Percentiles rank a stretch among this genome's conserved stretches.
Conservation (phyloP, 1,140 invertebrate species). For the Drosophila nannoptera region DNA sequence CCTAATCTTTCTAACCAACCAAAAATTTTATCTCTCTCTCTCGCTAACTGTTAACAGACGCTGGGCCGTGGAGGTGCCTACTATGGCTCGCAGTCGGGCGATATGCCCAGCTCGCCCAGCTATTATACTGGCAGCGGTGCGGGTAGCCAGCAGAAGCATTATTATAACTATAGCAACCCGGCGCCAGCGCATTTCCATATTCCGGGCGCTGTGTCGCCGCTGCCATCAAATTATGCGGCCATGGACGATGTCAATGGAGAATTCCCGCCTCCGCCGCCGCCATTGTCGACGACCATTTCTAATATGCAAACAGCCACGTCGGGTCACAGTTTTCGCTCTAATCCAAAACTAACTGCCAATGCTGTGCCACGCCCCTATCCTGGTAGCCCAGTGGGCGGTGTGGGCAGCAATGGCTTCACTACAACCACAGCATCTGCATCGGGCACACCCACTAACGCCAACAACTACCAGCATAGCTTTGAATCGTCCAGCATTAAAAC, state of each 20-base stretch:
- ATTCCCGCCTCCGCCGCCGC: slow-evolving; percentile 76
- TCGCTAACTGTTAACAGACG: slow-evolving; percentile 67
- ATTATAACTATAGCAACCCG: slow-evolving; percentile 69
- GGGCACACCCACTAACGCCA: slow-evolving; percentile 68
- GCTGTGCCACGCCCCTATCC: slow-evolving; percentile 78
- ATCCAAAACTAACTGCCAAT: slow-evolving; percentile 79
- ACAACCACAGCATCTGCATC: slow-evolving; percentile 28
- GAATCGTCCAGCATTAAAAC: slow-evolving; percentile 72
- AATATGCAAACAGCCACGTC: slow-evolving; percentile 74
- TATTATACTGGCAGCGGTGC: slow-evolving; percentile 53
- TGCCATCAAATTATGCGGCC: slow-evolving; percentile 57
- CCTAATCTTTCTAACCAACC: slow-evolving; percentile 61
- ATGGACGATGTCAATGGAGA: slow-evolving; percentile 60
- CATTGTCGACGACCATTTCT: slow-evolving; percentile 73
- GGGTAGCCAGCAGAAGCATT: slow-evolving; percentile 61
- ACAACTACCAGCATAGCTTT: slow-evolving; percentile 74
- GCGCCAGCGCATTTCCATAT: slow-evolving; percentile 74
- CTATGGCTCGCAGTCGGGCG: slow-evolving; percentile 58
- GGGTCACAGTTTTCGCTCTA: slow-evolving; percentile 71
- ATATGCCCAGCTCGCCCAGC: slow-evolving; percentile 69
- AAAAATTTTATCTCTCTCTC: slow-evolving; percentile 30
- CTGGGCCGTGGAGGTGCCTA: slow-evolving; percentile 67
- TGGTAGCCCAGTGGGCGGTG: slow-evolving; percentile 60
- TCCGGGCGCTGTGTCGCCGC: slow-evolving; percentile 71
- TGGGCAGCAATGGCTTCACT: slow-evolving; percentile 62